These are phyloP conservation scores for Microctenopoma steveboyesi DNA, from an alignment of 2,797 vertebrate genomes.

Conservation along the genomic window DNA sequence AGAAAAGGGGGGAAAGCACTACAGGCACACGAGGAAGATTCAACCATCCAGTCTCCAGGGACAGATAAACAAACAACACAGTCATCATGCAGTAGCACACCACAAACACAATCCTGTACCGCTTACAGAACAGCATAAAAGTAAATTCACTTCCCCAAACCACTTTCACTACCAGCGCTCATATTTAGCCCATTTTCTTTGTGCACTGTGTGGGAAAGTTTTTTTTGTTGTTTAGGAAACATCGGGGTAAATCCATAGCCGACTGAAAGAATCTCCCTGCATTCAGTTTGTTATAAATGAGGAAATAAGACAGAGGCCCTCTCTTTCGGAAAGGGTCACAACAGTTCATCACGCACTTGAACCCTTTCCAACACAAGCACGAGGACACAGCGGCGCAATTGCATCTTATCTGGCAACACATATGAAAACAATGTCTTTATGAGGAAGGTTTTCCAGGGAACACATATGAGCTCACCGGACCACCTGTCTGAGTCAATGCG, in stretches of 20 bases:
- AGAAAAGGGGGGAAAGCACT: conserved; percentile 43
- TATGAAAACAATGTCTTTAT: conserved; percentile 69
- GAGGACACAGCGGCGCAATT: conserved; percentile 64
- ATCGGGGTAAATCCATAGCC: conserved; percentile 27
- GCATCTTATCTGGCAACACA: conserved; percentile 66
- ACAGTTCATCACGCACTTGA: conserved; percentile 70
- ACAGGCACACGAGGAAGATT: conserved; percentile 59
- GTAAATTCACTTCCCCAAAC: conserved; percentile 19
- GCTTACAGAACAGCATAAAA: conserved; percentile 30
- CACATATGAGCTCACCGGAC: conserved; percentile 43
- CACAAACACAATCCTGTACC: conserved; percentile 42
- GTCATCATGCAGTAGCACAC: conserved; percentile 63
- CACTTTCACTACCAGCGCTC: conserved; percentile 6
- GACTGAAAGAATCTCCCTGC: conserved; percentile 31
- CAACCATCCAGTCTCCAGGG: conserved; percentile 67
- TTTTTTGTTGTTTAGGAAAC: conserved; percentile 24
- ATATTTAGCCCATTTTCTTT: conserved; percentile 17
- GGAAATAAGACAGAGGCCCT: conserved; percentile 60
- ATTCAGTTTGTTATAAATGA: conserved; percentile 51
- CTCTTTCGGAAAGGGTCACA: conserved; percentile 56
- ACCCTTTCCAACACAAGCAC: conserved; percentile 69
- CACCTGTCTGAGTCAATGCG: conserved; percentile 52
- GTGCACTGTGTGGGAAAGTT: background rate
- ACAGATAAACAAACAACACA: conserved; percentile 61
- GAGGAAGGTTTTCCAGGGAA: conserved; percentile 65